phyloP scores from a whole-genome alignment of 2,113 vertebrate genomes.

The Addax nasomaculatus region DNA sequence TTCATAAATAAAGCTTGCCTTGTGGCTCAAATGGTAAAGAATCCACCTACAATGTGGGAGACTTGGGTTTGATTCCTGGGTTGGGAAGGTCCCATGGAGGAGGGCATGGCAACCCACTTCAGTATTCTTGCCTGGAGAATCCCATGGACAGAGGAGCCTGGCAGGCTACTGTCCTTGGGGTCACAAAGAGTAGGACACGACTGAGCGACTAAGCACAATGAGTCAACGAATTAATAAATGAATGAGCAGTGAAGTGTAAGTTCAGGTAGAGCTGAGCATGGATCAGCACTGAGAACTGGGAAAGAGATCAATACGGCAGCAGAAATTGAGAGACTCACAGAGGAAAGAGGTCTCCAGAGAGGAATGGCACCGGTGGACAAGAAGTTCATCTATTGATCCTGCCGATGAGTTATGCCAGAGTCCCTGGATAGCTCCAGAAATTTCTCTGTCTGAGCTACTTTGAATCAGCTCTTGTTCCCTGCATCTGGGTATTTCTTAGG shows the following conservation, averaged over 20 bases:
- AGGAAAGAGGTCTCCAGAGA: neutral
- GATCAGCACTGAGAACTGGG: neutral
- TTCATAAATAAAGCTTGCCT: neutral
- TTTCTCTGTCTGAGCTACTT: neutral
- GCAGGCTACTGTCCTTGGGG: neutral
- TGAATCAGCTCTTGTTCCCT: neutral
- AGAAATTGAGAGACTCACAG: neutral
- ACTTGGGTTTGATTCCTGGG: neutral
- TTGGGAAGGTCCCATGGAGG: neutral
- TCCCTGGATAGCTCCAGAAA: neutral
- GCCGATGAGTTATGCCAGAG: neutral
- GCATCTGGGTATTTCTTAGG: neutral
- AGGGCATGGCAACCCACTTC: neutral
- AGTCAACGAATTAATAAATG: neutral
- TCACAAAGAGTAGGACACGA: rapidly evolving
- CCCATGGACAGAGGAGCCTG: neutral
- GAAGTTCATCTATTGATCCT: neutral
- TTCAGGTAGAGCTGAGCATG: neutral
- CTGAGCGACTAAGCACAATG: neutral
- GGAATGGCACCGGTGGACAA: neutral
- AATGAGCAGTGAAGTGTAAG: neutral
- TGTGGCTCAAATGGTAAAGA: neutral
- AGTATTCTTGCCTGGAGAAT: neutral
- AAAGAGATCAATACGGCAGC: neutral
- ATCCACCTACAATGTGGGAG: neutral